Evolutionary conservation across 2,797 vertebrate species (phyloP), one percentile per base, ranked within the genome.

Genomic region (Chelonia mydas): DNA sequence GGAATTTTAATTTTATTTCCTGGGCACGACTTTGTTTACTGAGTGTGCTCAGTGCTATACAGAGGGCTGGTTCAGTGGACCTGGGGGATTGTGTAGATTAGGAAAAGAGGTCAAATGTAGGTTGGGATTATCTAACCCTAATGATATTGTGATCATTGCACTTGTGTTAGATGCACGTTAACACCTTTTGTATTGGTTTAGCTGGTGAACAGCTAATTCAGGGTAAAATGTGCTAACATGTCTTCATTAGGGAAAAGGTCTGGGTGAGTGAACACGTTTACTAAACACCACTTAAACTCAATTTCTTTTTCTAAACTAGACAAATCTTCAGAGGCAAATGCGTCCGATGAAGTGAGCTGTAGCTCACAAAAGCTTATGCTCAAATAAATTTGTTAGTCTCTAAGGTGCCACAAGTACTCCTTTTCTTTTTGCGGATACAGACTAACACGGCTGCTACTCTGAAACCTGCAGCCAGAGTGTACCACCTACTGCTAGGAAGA

Each of bases 161-260:
- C 0, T 0, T 47, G 25, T 3, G 87, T 37, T 53, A 50, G 81
- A 4, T 84, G 21, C 13, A 27, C 79, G 5, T 82, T 86, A 86
- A 83, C 0, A 0, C 80, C 0, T 0, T 23, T 80, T 13, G 9
- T 0, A 1, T 10, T 27, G 91, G 45, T 89, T 81, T 37, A 83
- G 33, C 81, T 81, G 86, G 25, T 87, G 65, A 87, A 61, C 12
- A 61, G 28, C 59, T 61, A 61, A 81, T 87, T 80, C 50, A 6
- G 74, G 94, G 87, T n/a, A 59, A 95, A n/a, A 95, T 96, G 93
- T 95, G 96, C 96, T 96, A 96, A 91, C 21, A 2, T 19, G 57
- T 54, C 55, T 57, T 57, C 55, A 57, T 28, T 57, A 57, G 55
- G 23, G 25, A 57, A 11, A 57, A 57, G 55, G 55, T 57, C 80